Conservation (phyloP, 2,797 vertebrate species). For the Pangasius sanitwongsei region DNA sequence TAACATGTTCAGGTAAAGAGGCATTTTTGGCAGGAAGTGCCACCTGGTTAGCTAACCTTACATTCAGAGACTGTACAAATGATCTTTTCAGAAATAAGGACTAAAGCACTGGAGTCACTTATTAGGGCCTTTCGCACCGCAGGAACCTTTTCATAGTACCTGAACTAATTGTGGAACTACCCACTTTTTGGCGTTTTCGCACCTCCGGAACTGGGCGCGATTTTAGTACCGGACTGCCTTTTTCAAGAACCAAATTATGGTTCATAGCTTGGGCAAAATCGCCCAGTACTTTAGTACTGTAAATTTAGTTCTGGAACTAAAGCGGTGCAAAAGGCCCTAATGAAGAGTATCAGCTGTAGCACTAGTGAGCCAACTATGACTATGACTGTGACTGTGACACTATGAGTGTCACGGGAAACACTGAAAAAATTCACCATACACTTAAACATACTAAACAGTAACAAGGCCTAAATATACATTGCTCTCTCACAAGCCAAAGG, state of each 20-base stretch:
- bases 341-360: neutral
- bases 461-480: no score
- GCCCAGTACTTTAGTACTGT: no score
- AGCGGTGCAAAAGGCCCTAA: no score
- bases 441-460: neutral
- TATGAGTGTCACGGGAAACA: neutral
- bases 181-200: no score
- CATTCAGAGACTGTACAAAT: neutral
- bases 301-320: no score
- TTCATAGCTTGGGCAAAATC: no score
- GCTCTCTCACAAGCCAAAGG: neutral
- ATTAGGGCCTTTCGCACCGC: neutral
- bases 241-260: no score
- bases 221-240: no score
- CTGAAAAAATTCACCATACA: neutral
- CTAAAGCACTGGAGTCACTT: neutral
- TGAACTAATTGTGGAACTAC: no score
- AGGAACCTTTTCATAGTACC: no score
- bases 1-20: neutral
- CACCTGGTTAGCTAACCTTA: neutral
- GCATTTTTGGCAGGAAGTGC: neutral
- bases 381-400: no score
- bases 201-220: no score
- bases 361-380: neutral
- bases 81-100: neutral